Base-by-base conservation (phyloP, 2,113 vertebrate genomes). In the Pitta sordida region DNA sequence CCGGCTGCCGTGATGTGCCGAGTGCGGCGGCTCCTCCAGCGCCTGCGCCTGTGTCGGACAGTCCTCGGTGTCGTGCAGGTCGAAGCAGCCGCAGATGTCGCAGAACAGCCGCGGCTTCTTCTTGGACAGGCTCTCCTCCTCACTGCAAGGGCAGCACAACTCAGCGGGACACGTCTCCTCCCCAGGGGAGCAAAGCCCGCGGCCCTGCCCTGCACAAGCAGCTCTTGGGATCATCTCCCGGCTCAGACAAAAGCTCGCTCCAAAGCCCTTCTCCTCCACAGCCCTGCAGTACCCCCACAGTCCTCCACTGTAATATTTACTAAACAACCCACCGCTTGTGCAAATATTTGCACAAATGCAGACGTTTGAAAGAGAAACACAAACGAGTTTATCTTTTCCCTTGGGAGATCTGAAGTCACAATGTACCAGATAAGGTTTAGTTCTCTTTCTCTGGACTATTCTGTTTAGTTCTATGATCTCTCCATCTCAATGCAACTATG, bases 11-110 rank as follows among this genome's bases (percentile, higher is more conserved):
- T 99, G 99, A 95, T 99, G 98, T 3, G 98, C 97, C 2, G 98
- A 99, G 95, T 99, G 99, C 1, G 98, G 99, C 1, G 98, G 99
- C 18, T 99, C 98, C 75, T 99, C 99, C 1, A 98, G 97, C 88
- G 97, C 95, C 98, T 99, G 99, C 6, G 97, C 97, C 95, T 99
- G 99, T 0, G 98, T 99, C 9, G 99, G 99, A 81, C 99, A 99
- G 95, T 99, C 99, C 96, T 99, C 99, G 0, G 99, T 99, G 94
- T 99, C 99, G 0, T 99, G 99, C 58, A 99, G 98, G 59, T 99
- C 99, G 10, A 99, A 99, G 97, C 99, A 99, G 97, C 99, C 99
- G 20, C 99, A 99, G 89, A 99, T 99, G 96, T 99, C 99, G 19
- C 99, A 99, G 98, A 99, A 99, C 48, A 99, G 98, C 36, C 99